Percentiles rank a stretch among this genome's conserved stretches.
These are phyloP conservation scores for Choloepus didactylus DNA, from an alignment of 2,797 vertebrate species.

Conservation along the genomic window DNA sequence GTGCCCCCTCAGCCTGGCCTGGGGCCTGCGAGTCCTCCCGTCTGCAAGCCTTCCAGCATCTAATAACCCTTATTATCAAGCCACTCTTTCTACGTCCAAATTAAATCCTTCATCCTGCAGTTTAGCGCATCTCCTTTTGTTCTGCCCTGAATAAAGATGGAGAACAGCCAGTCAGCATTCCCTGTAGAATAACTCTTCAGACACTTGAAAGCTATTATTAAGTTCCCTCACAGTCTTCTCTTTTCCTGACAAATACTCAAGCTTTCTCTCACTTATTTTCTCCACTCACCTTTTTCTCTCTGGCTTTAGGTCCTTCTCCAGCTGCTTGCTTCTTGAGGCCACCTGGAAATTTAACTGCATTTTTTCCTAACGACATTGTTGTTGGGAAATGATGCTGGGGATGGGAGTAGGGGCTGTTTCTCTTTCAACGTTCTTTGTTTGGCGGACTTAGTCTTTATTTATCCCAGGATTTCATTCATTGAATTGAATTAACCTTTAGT, in stretches of 20 bases:
- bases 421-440: conserved; percentile 49
- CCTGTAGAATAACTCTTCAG: conserved; percentile 66
- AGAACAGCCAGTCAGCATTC: conserved; percentile 76
- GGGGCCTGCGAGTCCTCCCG: background rate
- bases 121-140: conserved; percentile 68
- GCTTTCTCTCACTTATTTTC: conserved; percentile 51
- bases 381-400: background rate
- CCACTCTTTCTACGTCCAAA: conserved; percentile 57
- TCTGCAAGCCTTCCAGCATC: background rate
- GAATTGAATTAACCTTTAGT: conserved; percentile 39
- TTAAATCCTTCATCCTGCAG: conserved; percentile 71
- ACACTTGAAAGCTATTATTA: conserved; percentile 76
- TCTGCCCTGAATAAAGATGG: conserved; percentile 72
- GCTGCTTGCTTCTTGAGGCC: conserved; percentile 55
- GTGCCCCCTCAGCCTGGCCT: background rate
- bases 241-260: conserved; percentile 39
- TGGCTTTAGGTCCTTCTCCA: conserved; percentile 44
- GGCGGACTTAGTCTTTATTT: conserved; percentile 12
- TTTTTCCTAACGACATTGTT: background rate
- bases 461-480: conserved; percentile 7
- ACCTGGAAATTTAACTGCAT: conserved; percentile 45
- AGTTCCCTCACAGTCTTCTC: conserved; percentile 44
- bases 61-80: conserved; percentile 49
- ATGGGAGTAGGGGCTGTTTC: background rate
- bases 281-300: conserved; percentile 56